Evolutionary conservation across 2,888 invertebrate genomes (phyloP), one percentile per base, ranked within the genome.

Genomic region (Cabera pusaria): DNA sequence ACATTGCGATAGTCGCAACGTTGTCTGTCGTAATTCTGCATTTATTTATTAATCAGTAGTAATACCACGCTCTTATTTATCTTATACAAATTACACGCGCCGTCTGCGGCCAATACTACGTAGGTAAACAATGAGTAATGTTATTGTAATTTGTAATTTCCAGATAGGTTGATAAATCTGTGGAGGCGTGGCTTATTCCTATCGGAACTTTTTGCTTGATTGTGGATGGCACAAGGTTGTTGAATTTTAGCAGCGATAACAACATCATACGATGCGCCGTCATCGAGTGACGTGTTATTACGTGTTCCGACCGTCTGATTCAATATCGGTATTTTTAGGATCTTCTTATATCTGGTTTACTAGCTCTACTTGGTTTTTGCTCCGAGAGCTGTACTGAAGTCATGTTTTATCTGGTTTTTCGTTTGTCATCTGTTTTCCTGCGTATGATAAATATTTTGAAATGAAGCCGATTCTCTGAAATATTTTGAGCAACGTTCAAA

Each of bases 211-310:
- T 49, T 29, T 34, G 29, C 6, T 33, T 5, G 11, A 21, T 12
- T 24, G 9, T 34, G 3, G 6, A 17, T 21, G 18, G 21, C 27
- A 43, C 49, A 51, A 48, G 56, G 53, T 50, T 55, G 56, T 54
- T 23, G 20, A 40, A 42, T 49, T 59, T 44, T 43, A 25, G 29
- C 25, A 49, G 32, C 49, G 56, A 63, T 59, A 67, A 67, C 70
- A 71, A 68, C 58, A 83, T 84, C 80, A 67, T 80, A 75, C 76
- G 84, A 83, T 78, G 43, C 70, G 49, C 52, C 82, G 79, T 82
- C 83, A 84, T 56, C 32, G 29, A 17, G 34, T 80, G 81, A 81
- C 81, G 79, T 71, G 72, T 58, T 27, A 18, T 59, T 72, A 67
- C 65, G 67, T 57, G 60, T 53, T 56, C 8, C 16, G 31, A 9